Base-by-base conservation (phyloP, 2,797 vertebrate genomes). In the Manis javanica region DNA sequence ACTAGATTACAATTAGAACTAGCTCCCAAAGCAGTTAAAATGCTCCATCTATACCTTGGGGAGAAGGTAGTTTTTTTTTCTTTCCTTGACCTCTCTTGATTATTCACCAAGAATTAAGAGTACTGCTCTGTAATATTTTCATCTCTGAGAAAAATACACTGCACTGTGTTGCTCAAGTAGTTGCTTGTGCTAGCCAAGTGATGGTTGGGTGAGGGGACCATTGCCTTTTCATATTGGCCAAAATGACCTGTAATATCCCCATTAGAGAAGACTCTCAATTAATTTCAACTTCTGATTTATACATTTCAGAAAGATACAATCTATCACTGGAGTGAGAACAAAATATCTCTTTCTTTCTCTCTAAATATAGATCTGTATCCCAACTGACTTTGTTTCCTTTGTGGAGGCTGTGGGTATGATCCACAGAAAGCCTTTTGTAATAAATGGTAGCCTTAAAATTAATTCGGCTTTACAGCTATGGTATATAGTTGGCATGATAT, bases 401-500 rank as follows among this genome's bases (percentile, higher is more conserved):
- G 79, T 61, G 66, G 46, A 57, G 34, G n/a, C 69, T 59, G 15
- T 15, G 93, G 57, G 24, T 92, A 68, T 64, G 72, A 82, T 57
- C 39, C 74, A 72, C 63, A 92, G 68, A 87, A 78, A 81, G 75
- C 34, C 90, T 91, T 85, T 72, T 63, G 26, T 42, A 88, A 34
- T 86, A 96, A 95, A n/a, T 57, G 24, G 21, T 81, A n/a, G 39
- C 42, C 63, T 79, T n/a, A 64, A 86, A 53, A 78, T 72, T 83
- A 21, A 79, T 71, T 71, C 79, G 57, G 24, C 72, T 16, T 57
- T 98, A 3, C 95, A 81, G 7, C 78, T 91, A 23, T 89, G 87
- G 39, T 72, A 59, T 96, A 97, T 96, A 97, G 91, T 83, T 98
- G 63, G 96, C 97, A 96, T 98, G 97, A 24, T 75, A 57, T 57